A percentile compares a stretch with the other conserved stretches of the same genome.
phyloP scores from a whole-genome alignment of 2,888 invertebrate genomes.

The Ormyrus rosae region DNA sequence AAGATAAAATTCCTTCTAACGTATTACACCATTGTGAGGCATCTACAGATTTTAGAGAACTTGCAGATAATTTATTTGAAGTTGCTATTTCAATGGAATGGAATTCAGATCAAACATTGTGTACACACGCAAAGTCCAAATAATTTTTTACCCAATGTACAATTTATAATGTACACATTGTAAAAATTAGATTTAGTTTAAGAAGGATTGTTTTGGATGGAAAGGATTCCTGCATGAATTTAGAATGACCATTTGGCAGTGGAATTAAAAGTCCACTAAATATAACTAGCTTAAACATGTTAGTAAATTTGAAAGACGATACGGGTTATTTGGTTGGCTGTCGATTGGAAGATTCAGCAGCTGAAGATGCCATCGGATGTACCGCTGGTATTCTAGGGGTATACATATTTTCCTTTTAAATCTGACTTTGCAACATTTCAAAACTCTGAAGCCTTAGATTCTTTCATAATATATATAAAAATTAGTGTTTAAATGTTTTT shows the following conservation, averaged over 20 bases:
- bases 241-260: slow-evolving; percentile 72
- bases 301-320: slow-evolving; percentile 70
- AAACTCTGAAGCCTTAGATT: too few relatives aligned
- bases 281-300: slow-evolving; percentile 64
- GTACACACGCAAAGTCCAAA: not conserved
- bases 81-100: slow-evolving; percentile 53
- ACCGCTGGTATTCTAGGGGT: slow-evolving; percentile 67
- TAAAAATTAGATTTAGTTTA: too few relatives aligned
- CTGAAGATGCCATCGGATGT: slow-evolving; percentile 68
- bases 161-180: too few relatives aligned
- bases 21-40: slow-evolving; percentile 81
- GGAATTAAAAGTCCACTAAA: slow-evolving; percentile 68
- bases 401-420: slow-evolving; percentile 14
- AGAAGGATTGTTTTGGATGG: slow-evolving; percentile 60
- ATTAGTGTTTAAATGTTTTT: slow-evolving; percentile 16
- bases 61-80: slow-evolving; percentile 78
- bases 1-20: slow-evolving; percentile 76
- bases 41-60: slow-evolving; percentile 76
- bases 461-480: too few relatives aligned
- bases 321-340: slow-evolving; percentile 74
- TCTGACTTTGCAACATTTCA: too few relatives aligned
- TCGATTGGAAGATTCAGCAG: slow-evolving; percentile 66
- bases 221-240: slow-evolving; percentile 72
- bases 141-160: too few relatives aligned
- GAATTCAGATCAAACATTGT: slow-evolving; percentile 26